phyloP scores from a whole-genome alignment of 2,113 vertebrate species.

The Hypomesus transpacificus region DNA sequence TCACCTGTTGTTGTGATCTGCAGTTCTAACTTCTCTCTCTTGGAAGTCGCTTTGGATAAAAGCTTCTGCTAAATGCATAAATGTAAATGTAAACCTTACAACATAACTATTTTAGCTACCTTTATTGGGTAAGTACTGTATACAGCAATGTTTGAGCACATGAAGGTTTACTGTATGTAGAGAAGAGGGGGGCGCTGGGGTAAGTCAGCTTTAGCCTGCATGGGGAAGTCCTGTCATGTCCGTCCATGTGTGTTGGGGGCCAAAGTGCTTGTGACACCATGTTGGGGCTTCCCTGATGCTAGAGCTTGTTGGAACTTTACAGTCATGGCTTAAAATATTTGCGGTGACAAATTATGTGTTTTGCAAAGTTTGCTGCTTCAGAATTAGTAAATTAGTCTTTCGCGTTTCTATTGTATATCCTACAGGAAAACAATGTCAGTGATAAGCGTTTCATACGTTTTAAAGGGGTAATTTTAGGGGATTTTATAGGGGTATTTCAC shows the following conservation, averaged over 20 bases:
- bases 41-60: too few relatives aligned
- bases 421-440: conserved; percentile 24
- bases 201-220: conserved; percentile 33
- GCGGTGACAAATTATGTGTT: too few relatives aligned
- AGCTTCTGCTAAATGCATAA: too few relatives aligned
- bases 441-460: not conserved
- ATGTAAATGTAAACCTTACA: too few relatives aligned
- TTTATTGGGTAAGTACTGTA: conserved; percentile 8
- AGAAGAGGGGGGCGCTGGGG: not conserved
- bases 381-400: conserved; percentile 1
- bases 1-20: not conserved
- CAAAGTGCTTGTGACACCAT: conserved; percentile 24
- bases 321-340: too few relatives aligned
- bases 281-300: conserved; percentile 53
- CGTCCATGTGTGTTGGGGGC: conserved; percentile 6
- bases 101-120: conserved; percentile 8
- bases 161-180: conserved; percentile 20
- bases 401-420: too few relatives aligned
- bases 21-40: too few relatives aligned
- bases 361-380: too few relatives aligned
- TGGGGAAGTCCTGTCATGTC: conserved; percentile 31
- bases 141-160: conserved; percentile 27
- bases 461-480: too few relatives aligned
- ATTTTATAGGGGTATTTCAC: too few relatives aligned
- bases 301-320: conserved; percentile 69